phyloP scores from a whole-genome alignment of 2,888 invertebrate species.

The Mystacides longicornis region DNA sequence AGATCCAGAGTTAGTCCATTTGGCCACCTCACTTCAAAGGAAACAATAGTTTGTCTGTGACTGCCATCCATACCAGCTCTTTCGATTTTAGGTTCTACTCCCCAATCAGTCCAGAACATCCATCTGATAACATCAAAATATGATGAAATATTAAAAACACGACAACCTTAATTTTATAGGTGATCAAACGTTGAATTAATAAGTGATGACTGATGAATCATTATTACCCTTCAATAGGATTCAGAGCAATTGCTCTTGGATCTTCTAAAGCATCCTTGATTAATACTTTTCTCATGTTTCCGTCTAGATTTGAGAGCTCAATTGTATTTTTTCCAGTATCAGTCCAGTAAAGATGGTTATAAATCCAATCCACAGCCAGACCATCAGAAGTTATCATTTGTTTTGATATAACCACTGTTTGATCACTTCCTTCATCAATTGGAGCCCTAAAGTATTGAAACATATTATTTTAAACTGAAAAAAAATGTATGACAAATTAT shows the following conservation, averaged over 20 bases:
- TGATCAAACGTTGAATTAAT: not conserved
- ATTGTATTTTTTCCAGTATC: slow-evolving; percentile 91
- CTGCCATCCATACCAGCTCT: slow-evolving; percentile 95
- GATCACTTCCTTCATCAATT: slow-evolving; percentile 83
- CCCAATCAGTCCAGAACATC: slow-evolving; percentile 99
- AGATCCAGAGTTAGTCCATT: slow-evolving; percentile 93
- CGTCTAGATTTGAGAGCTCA: slow-evolving; percentile 86
- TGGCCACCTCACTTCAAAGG: slow-evolving; percentile 89
- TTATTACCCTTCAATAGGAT: slow-evolving; percentile 76
- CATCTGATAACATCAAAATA: slow-evolving; percentile 54
- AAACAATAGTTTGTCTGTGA: slow-evolving; percentile 77
- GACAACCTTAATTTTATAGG: not conserved
- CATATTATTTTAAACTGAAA: no score
- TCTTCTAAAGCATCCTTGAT: slow-evolving; percentile 81
- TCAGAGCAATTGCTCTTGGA: slow-evolving; percentile 88
- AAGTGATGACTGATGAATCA: not conserved
- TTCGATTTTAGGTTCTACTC: slow-evolving; percentile 86
- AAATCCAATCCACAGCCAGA: slow-evolving; percentile 97
- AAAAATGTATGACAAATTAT: no score
- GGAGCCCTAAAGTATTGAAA: no score
- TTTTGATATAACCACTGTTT: slow-evolving; percentile 73
- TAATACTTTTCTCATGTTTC: slow-evolving; percentile 82
- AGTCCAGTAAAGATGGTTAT: slow-evolving; percentile 95
- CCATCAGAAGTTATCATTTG: slow-evolving; percentile 90
- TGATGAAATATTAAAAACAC: not conserved